Conservation (phyloP, 2,113 vertebrate species). For the Heterotilapia buettikoferi region DNA sequence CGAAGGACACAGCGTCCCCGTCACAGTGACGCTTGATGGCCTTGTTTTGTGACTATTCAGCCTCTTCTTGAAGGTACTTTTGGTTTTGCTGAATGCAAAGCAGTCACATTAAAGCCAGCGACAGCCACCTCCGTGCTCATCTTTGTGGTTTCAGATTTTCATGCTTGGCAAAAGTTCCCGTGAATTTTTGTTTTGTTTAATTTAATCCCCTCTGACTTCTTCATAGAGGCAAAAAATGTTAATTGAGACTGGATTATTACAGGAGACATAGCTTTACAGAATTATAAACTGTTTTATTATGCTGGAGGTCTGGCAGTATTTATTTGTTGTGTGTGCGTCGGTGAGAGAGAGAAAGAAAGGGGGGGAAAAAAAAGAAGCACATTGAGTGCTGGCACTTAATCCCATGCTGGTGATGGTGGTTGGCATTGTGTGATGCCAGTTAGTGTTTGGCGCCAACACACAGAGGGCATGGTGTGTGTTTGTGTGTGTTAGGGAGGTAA, state of each 20-base stretch:
- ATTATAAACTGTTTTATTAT: not conserved
- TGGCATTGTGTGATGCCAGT: conserved; percentile 39
- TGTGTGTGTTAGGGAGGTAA: conserved; percentile 11
- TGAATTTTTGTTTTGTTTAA: not conserved
- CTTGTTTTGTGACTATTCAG: not conserved
- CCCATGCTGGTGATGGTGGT: conserved; percentile 33
- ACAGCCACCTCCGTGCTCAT: too few species aligned
- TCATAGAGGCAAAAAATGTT: not conserved
- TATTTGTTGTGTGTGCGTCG: not conserved
- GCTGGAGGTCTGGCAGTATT: not conserved
- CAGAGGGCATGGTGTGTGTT: conserved; percentile 29
- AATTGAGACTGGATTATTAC: not conserved
- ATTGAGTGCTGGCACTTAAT: conserved; percentile 31
- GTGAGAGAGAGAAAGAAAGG: not conserved
- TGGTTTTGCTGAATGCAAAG: not conserved
- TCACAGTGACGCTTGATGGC: not conserved
- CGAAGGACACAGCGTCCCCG: not conserved
- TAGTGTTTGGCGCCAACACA: conserved; percentile 29
- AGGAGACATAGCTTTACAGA: not conserved
- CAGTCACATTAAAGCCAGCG: not conserved
- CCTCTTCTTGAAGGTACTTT: not conserved
- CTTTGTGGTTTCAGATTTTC: not conserved
- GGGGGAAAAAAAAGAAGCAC: not conserved
- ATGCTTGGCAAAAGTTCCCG: not conserved
- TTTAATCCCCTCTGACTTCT: not conserved